phyloP scores from a whole-genome alignment of 2,797 vertebrate genomes.

The Tragopan temminckii region DNA sequence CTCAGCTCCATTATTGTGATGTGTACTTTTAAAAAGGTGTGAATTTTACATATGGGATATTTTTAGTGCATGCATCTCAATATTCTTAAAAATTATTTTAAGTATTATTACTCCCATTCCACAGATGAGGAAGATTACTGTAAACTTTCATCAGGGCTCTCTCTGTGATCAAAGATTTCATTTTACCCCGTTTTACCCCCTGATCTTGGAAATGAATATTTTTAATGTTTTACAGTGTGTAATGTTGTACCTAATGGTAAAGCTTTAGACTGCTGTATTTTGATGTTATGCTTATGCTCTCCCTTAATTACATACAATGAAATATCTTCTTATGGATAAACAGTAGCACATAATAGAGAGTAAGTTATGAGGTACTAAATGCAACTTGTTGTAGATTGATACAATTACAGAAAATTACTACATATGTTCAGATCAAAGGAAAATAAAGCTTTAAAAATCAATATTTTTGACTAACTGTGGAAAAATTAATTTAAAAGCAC shows the following conservation, averaged over 20 bases:
- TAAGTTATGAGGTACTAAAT: conserved; percentile 2
- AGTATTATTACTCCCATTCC: background rate
- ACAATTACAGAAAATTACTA: conserved; percentile 5
- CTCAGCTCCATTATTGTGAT: background rate
- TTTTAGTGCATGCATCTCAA: background rate
- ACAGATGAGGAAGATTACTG: background rate
- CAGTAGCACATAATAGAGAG: background rate
- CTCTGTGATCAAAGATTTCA: background rate
- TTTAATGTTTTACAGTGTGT: background rate
- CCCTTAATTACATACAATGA: background rate
- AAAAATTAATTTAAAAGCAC: background rate
- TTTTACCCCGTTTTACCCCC: background rate
- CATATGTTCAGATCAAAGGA: background rate
- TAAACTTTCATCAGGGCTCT: background rate
- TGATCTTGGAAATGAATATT: background rate
- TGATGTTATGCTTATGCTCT: background rate
- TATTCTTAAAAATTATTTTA: background rate
- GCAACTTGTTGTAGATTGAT: conserved; percentile 1
- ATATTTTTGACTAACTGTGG: background rate
- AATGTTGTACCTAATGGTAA: background rate
- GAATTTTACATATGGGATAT: background rate
- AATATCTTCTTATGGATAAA: conserved; percentile 24
- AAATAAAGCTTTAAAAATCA: background rate
- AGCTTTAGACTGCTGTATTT: background rate
- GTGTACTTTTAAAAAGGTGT: background rate